phyloP scores from a whole-genome alignment of 2,888 invertebrate genomes.

The Spatulosminthurus flaviceps region DNA sequence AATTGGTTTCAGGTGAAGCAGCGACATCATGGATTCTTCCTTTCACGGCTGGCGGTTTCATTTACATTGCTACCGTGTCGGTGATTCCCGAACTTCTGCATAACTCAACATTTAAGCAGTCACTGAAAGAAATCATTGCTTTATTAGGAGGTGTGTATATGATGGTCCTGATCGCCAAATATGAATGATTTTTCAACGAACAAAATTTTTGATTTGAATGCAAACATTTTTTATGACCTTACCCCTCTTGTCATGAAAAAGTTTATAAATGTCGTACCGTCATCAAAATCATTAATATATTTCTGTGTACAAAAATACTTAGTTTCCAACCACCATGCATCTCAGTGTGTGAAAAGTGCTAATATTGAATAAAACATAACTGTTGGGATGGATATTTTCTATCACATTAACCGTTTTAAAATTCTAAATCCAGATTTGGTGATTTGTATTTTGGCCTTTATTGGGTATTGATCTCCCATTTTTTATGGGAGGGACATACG shows the following conservation, averaged over 20 bases:
- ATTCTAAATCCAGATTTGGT: no score
- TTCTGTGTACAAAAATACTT: background rate
- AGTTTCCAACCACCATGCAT: no score
- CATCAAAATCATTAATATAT: background rate
- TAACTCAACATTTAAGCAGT: slow-evolving; percentile 86
- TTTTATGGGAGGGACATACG: no score
- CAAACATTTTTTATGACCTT: background rate
- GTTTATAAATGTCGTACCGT: no score
- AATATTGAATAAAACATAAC: no score
- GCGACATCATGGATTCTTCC: slow-evolving; percentile 91
- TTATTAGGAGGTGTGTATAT: slow-evolving; percentile 89
- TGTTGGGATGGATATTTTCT: no score
- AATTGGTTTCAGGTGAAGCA: slow-evolving; percentile 69
- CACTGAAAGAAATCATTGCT: slow-evolving; percentile 88
- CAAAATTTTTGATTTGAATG: background rate
- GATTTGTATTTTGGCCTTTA: no score
- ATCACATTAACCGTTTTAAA: no score
- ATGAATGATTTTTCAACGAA: slow-evolving; percentile 69
- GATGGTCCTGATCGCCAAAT: slow-evolving; percentile 93
- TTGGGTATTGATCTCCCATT: no score
- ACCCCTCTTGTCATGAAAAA: no score
- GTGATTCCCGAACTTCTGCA: slow-evolving; percentile 96
- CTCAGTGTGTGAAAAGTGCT: no score
- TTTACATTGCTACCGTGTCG: slow-evolving; percentile 99
- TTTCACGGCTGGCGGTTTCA: slow-evolving; percentile 99